Conservation (phyloP, 2,113 vertebrate genomes). For the Riparia riparia region DNA sequence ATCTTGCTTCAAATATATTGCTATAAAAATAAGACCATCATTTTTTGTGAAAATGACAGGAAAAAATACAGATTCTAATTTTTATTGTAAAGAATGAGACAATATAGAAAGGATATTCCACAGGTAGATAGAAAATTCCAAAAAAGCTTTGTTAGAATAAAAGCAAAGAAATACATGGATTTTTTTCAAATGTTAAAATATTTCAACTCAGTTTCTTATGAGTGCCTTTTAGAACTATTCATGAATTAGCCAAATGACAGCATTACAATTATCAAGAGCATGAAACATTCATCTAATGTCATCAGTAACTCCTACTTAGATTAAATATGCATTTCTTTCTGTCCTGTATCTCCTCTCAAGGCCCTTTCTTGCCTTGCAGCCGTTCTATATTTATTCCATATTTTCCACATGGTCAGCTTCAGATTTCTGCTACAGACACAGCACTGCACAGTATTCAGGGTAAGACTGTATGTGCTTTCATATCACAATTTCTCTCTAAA, state of each 20-base stretch:
- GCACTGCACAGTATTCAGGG: neutral
- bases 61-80: neutral
- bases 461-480: neutral
- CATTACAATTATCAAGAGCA: neutral
- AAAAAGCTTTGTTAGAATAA: neutral
- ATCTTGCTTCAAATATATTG: neutral
- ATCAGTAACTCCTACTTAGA: neutral
- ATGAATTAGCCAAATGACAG: neutral
- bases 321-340: neutral
- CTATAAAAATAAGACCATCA: neutral
- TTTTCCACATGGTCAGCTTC: neutral
- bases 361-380: neutral
- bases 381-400: neutral
- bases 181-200: neutral
- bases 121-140: neutral
- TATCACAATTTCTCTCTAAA: neutral
- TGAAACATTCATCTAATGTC: neutral
- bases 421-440: neutral
- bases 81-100: neutral
- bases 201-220: neutral
- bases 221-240: neutral
- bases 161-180: neutral
- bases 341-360: neutral
- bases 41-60: neutral
- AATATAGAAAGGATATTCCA: neutral